Conservation (phyloP, 2,113 vertebrate genomes). For the Heterotis niloticus region DNA sequence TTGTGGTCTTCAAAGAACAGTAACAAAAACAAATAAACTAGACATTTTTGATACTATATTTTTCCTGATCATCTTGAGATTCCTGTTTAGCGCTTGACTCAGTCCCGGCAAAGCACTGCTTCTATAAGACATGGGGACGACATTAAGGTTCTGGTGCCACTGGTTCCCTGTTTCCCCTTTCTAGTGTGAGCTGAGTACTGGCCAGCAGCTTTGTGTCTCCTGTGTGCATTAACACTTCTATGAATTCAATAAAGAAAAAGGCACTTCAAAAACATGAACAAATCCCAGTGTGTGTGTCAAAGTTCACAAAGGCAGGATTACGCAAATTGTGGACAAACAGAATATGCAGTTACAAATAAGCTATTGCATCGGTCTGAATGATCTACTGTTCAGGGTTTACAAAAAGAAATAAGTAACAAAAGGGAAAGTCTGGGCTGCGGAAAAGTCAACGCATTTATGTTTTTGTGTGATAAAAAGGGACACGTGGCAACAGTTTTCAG, state of each 20-base stretch:
- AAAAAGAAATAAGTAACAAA: slow-evolving; percentile 40
- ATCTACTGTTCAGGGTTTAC: slow-evolving; percentile 39
- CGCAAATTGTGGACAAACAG: slow-evolving; percentile 39
- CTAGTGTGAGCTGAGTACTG: slow-evolving; percentile 40
- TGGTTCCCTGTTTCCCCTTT: slow-evolving; percentile 48
- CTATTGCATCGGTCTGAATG: slow-evolving; percentile 36
- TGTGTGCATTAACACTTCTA: slow-evolving; percentile 45
- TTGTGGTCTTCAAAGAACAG: not conserved
- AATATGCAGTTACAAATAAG: slow-evolving; percentile 32
- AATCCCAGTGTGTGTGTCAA: slow-evolving; percentile 55
- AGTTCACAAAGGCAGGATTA: slow-evolving; percentile 54
- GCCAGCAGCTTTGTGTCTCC: not conserved
- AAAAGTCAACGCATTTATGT: slow-evolving; percentile 32
- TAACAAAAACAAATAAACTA: not conserved
- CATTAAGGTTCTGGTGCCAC: slow-evolving; percentile 44
- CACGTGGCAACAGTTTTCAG: slow-evolving; percentile 45
- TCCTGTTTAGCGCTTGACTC: not conserved
- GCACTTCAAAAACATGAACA: slow-evolving; percentile 63
- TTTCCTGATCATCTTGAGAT: not conserved
- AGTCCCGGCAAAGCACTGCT: slow-evolving; percentile 10
- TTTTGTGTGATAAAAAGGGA: slow-evolving; percentile 32
- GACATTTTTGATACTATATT: not conserved
- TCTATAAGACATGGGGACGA: slow-evolving; percentile 4
- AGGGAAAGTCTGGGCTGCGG: slow-evolving; percentile 33
- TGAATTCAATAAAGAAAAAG: slow-evolving; percentile 60